phyloP scores from a whole-genome alignment of 2,797 vertebrate species.

The Falco naumanni region DNA sequence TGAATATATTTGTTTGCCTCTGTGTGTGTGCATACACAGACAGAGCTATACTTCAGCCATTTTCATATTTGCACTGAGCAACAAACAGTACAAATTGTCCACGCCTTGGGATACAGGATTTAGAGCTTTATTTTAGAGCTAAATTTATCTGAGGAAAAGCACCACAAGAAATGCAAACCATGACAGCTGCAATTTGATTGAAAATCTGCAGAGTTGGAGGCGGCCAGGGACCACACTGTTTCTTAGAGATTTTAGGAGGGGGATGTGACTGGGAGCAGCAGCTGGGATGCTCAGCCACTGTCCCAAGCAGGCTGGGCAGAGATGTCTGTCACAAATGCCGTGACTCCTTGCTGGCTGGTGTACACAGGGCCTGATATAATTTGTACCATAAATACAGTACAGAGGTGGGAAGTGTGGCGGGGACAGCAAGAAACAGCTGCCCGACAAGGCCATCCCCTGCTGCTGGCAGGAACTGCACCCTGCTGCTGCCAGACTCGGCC shows the following conservation, averaged over 20 bases:
- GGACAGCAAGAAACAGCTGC: background rate
- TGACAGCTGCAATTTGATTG: constrained; percentile 2
- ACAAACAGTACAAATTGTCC: constrained; percentile 7
- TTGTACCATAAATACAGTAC: background rate
- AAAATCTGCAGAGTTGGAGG: constrained; percentile 21
- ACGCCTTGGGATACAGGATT: background rate
- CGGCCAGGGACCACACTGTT: background rate
- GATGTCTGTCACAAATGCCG: constrained; percentile 34
- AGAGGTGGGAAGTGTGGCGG: background rate
- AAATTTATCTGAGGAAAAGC: constrained; percentile 34
- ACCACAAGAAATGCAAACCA: background rate
- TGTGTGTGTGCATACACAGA: background rate
- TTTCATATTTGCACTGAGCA: background rate
- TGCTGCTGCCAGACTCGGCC: accelerated
- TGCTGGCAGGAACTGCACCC: background rate
- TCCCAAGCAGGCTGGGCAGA: background rate
- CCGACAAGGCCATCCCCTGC: constrained; percentile 55
- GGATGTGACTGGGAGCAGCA: background rate
- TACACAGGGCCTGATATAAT: background rate
- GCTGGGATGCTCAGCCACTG: background rate
- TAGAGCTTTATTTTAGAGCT: constrained; percentile 9
- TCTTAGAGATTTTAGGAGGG: background rate
- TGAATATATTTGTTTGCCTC: background rate
- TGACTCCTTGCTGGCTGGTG: background rate
- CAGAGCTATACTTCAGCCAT: background rate